A percentile compares a stretch with the other conserved stretches of the same genome.
These are phyloP conservation scores for Urocyon cinereoargenteus DNA, from an alignment of 2,797 vertebrate genomes.

Conservation along the genomic window DNA sequence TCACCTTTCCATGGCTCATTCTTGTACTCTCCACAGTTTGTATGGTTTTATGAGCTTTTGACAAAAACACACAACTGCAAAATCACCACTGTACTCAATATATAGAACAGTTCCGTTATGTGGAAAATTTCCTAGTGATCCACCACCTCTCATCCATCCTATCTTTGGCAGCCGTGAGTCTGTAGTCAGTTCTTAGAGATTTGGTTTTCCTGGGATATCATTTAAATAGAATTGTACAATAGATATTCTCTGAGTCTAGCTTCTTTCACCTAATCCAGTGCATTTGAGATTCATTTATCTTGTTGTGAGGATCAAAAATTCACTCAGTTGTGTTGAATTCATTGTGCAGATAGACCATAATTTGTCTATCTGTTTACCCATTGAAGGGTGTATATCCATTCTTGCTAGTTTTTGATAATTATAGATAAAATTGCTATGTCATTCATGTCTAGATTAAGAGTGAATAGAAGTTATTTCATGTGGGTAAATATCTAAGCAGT, in stretches of 20 bases:
- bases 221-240: not conserved
- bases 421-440: not conserved
- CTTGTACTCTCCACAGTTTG: not conserved
- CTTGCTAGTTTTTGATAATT: not conserved
- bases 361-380: not conserved
- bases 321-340: not conserved
- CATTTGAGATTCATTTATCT: not conserved
- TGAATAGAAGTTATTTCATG: not conserved
- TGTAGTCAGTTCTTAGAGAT: not conserved
- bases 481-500: not conserved
- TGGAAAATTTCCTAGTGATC: not conserved
- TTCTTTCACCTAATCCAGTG: not conserved
- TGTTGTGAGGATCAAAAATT: not conserved
- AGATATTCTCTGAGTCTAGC: not conserved
- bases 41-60: not conserved
- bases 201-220: not conserved
- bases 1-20: not conserved
- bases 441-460: not conserved
- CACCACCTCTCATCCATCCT: not conserved
- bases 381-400: not conserved
- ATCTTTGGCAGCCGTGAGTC: too few relatives aligned
- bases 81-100: not conserved
- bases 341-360: not conserved
- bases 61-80: not conserved
- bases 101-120: not conserved